Evolutionary conservation across 2,888 invertebrate species (phyloP).

Genomic region (Serripes groenlandicus): DNA sequence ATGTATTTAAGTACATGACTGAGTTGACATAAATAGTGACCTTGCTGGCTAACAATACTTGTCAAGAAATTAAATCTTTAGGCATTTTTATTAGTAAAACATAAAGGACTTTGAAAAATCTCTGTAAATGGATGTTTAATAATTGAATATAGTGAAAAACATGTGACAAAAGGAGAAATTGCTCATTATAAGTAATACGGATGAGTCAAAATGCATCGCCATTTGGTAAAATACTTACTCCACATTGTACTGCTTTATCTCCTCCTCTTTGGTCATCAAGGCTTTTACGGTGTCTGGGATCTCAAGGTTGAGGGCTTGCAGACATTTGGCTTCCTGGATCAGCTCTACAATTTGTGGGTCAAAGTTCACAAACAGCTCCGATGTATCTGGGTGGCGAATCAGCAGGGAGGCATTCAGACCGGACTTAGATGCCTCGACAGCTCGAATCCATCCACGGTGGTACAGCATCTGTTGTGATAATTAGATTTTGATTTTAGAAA

Average conservation of each 20-base stretch:
- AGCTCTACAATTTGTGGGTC: constrained; percentile 86
- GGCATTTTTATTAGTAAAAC: no score
- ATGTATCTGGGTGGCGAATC: constrained; percentile 88
- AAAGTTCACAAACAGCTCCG: constrained; percentile 85
- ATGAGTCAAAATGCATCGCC: no score
- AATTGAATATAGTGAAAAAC: no score
- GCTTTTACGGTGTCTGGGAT: constrained; percentile 85
- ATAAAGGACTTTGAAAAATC: no score
- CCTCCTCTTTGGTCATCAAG: constrained; percentile 83
- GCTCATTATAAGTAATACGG: no score
- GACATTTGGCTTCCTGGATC: constrained; percentile 86
- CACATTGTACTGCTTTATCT: constrained; percentile 81
- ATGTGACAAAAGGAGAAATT: no score
- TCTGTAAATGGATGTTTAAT: no score
- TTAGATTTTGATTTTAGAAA: neutral
- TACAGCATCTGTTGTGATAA: constrained; percentile 82
- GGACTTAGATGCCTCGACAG: constrained; percentile 84
- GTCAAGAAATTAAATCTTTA: no score
- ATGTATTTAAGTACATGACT: no score
- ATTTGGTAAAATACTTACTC: constrained; percentile 80
- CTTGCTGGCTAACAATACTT: no score
- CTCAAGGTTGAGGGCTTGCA: constrained; percentile 85
- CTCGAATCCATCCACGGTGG: constrained; percentile 85
- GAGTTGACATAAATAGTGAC: no score
- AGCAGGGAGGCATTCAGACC: constrained; percentile 87